These are phyloP conservation scores for Pegea sp. DNA, from an alignment of 23 tunicate species.

Conservation along the genomic window DNA sequence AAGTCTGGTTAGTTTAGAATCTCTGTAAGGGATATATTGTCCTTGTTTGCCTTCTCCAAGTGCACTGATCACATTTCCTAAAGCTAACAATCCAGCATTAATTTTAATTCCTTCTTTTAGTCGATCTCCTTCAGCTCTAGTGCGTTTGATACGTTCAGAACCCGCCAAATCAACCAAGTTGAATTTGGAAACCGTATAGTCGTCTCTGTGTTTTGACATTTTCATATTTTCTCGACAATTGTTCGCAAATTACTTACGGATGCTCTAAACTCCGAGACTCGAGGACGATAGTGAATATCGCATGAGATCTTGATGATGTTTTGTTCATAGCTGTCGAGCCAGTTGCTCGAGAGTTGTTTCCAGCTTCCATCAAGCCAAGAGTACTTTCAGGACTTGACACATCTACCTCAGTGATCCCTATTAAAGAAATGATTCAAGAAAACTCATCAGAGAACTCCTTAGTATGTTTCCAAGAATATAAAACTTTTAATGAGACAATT, in stretches of 20 bases:
- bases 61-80: constrained; percentile 88
- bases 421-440: not conserved
- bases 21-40: constrained; percentile 73
- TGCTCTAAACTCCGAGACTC: constrained; percentile 11
- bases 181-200: constrained; percentile 33
- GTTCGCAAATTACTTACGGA: constrained; percentile 14
- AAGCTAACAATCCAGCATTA: constrained; percentile 69
- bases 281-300: constrained; percentile 65
- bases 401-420: constrained; percentile 45
- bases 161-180: constrained; percentile 94
- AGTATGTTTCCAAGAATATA: not conserved
- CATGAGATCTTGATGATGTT: constrained; percentile 87
- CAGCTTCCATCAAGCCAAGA: constrained; percentile 40
- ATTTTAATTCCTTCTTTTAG: constrained; percentile 82
- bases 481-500: not conserved
- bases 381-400: constrained; percentile 32
- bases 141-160: constrained; percentile 77
- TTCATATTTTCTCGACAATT: too few species aligned
- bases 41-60: constrained; percentile 53
- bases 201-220: constrained; percentile 49
- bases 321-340: constrained; percentile 86
- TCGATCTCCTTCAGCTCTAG: constrained; percentile 87
- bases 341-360: constrained; percentile 43
- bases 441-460: not conserved
- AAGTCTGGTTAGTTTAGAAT: constrained; percentile 70